A percentile compares a stretch with the other conserved stretches of the same genome.
Evolutionary conservation across 2,888 invertebrate species (phyloP).

Genomic region (Epiperipatus broadwayi): DNA sequence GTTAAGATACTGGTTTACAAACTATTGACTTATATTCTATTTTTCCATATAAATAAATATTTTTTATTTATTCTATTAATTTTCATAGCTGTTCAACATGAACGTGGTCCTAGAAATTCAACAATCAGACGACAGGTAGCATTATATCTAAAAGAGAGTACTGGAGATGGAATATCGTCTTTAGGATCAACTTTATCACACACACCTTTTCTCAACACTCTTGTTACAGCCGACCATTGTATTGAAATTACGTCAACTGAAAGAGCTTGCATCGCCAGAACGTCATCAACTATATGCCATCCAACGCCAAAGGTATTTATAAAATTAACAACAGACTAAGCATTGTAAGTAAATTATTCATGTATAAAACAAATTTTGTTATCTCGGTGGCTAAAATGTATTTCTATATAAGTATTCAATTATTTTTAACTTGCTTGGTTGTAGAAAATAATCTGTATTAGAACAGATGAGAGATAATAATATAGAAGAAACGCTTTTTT

Average conservation of each 20-base stretch:
- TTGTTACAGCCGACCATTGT: background rate
- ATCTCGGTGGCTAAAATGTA: too few relatives aligned
- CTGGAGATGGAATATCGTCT: background rate
- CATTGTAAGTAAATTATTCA: too few relatives aligned
- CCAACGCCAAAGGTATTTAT: constrained; percentile 34
- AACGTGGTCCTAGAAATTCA: constrained; percentile 86
- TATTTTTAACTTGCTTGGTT: too few relatives aligned
- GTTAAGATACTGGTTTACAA: too few relatives aligned
- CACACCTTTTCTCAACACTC: background rate
- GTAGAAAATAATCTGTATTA: too few relatives aligned
- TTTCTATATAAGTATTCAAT: too few relatives aligned
- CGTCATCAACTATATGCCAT: constrained; percentile 22
- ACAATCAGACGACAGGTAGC: constrained; percentile 83
- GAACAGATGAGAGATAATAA: too few relatives aligned
- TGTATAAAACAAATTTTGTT: too few relatives aligned
- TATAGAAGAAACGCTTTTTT: too few relatives aligned
- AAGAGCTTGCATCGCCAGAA: constrained; percentile 10
- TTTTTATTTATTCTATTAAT: constrained; percentile 17
- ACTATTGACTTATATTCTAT: too few relatives aligned
- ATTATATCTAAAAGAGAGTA: constrained; percentile 44
- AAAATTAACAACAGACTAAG: constrained; percentile 27
- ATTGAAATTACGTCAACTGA: background rate
- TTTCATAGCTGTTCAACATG: constrained; percentile 83
- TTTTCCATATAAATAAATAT: too few relatives aligned
- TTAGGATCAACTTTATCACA: background rate